Percentiles rank a stretch among this genome's conserved stretches.
Conservation (phyloP, 2,888 invertebrate genomes). For the Tachystola acroxantha region DNA sequence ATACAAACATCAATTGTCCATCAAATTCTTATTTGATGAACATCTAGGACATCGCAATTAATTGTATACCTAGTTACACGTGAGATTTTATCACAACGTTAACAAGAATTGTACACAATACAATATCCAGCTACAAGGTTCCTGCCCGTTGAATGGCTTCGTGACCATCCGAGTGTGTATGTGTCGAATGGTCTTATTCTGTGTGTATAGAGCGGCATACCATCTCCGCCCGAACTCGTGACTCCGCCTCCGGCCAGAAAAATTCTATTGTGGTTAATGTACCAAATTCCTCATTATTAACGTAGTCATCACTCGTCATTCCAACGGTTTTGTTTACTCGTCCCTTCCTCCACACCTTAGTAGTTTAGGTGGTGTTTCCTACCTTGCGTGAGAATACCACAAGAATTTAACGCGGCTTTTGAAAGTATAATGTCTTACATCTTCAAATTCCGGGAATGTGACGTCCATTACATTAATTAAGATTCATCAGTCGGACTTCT, state of each 20-base stretch:
- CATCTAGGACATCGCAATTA: too few species aligned
- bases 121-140: slow-evolving; percentile 3
- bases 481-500: slow-evolving; percentile 40
- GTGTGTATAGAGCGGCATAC: slow-evolving; percentile 44
- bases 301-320: slow-evolving; percentile 48
- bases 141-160: slow-evolving; percentile 41
- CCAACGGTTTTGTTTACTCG: slow-evolving; percentile 42
- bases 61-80: not conserved
- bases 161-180: slow-evolving; percentile 43
- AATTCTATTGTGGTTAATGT: slow-evolving; percentile 74
- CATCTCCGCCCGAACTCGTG: slow-evolving; percentile 43
- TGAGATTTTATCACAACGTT: not conserved
- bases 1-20: too few species aligned
- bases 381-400: slow-evolving; percentile 32
- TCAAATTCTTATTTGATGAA: too few species aligned
- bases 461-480: slow-evolving; percentile 48
- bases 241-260: slow-evolving; percentile 65
- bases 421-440: slow-evolving; percentile 36
- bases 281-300: slow-evolving; percentile 72
- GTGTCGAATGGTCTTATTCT: slow-evolving; percentile 47
- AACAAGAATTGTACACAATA: not conserved
- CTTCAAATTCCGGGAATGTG: slow-evolving; percentile 50
- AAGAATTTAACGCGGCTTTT: slow-evolving; percentile 21
- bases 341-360: slow-evolving; percentile 39
- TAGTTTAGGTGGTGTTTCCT: too few species aligned